These are phyloP conservation scores for Syngnathus scovelli DNA, from an alignment of 2,113 vertebrate genomes.

Conservation along the genomic window DNA sequence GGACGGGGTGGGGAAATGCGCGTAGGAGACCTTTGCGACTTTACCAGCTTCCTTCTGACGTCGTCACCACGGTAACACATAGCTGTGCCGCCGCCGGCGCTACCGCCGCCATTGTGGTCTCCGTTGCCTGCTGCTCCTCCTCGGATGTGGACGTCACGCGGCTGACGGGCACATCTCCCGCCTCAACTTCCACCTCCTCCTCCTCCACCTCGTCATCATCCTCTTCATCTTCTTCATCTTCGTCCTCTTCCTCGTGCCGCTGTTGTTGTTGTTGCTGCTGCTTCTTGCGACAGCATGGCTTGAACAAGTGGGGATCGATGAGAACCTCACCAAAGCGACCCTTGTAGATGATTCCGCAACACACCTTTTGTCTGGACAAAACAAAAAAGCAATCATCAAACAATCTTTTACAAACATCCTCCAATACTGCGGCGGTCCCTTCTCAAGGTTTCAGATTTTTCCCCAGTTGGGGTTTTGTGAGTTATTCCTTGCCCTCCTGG, in stretches of 20 bases:
- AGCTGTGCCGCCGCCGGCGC: slow-evolving; percentile 26
- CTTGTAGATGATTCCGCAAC: slow-evolving; percentile 98
- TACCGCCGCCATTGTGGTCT: slow-evolving; percentile 12
- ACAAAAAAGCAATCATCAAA: not conserved
- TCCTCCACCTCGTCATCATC: slow-evolving; percentile 46
- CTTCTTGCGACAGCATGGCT: slow-evolving; percentile 94
- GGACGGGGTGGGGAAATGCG: slow-evolving; percentile 33
- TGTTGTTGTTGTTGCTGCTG: slow-evolving; percentile 62
- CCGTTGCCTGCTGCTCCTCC: slow-evolving; percentile 53
- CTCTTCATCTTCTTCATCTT: slow-evolving; percentile 46
- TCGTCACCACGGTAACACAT: slow-evolving; percentile 34
- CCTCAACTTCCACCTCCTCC: slow-evolving; percentile 56
- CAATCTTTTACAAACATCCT: not conserved
- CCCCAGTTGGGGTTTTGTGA: too few species aligned
- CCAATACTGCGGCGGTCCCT: too few species aligned
- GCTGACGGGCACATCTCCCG: slow-evolving; percentile 5
- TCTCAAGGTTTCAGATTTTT: too few species aligned
- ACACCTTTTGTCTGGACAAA: slow-evolving; percentile 84
- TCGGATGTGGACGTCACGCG: slow-evolving; percentile 51
- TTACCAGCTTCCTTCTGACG: slow-evolving; percentile 48
- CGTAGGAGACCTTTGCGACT: not conserved
- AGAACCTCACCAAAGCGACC: slow-evolving; percentile 96
- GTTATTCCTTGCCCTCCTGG: too few species aligned
- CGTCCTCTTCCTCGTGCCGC: slow-evolving; percentile 28
- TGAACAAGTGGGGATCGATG: slow-evolving; percentile 95